Percentiles rank a stretch among this genome's conserved stretches.
These are phyloP conservation scores for Patella depressa DNA, from an alignment of 2,888 invertebrate genomes.

Conservation along the genomic window DNA sequence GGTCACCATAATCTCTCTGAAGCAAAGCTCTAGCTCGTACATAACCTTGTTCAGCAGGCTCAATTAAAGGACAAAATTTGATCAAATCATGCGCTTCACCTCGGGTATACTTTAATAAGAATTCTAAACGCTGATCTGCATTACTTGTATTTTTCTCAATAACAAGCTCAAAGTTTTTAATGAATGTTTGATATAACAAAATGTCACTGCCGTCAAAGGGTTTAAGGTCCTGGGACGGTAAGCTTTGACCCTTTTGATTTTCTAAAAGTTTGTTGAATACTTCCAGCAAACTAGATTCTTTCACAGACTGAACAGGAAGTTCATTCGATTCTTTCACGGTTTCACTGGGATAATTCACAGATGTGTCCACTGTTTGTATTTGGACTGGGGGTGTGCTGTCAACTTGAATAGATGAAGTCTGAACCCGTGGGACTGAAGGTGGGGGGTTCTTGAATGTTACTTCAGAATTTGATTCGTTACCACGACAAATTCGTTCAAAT, in stretches of 20 bases:
- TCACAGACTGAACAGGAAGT: no score
- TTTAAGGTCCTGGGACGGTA: background rate
- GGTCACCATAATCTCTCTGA: constrained; percentile 2
- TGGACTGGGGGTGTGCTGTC: no score
- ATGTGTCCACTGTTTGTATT: no score
- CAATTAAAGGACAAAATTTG: background rate
- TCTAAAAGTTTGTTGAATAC: background rate
- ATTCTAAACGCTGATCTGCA: background rate
- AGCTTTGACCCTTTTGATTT: background rate
- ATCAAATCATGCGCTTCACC: background rate
- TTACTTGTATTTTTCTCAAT: background rate
- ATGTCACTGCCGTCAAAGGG: background rate
- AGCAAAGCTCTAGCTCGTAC: background rate
- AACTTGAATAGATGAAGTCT: no score
- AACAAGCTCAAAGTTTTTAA: background rate
- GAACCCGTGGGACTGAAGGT: background rate
- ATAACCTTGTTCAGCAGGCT: background rate
- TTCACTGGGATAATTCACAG: no score
- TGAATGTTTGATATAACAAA: background rate
- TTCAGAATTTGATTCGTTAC: background rate
- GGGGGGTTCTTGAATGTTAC: background rate
- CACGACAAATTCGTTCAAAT: background rate
- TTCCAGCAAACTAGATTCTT: background rate
- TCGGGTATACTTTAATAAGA: background rate
- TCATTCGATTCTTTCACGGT: no score